Conservation (phyloP, 1,140 invertebrate species). For the Agrypnia vestita region DNA sequence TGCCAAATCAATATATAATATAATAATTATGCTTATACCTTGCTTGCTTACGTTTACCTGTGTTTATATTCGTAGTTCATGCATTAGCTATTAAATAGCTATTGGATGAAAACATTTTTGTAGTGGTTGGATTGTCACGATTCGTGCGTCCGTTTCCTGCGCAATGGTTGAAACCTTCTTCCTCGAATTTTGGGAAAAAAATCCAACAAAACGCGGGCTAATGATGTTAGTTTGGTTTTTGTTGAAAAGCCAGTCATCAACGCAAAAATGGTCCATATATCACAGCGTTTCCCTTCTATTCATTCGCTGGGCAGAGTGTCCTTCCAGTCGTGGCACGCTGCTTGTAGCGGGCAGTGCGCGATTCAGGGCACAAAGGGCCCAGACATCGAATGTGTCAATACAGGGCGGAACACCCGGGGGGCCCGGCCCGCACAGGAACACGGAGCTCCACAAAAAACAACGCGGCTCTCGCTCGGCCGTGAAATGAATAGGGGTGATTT, state of each 20-base stretch:
- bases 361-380: constrained; percentile 52
- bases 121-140: not conserved
- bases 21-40: too few relatives aligned
- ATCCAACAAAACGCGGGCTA: constrained; percentile 26
- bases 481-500: constrained; percentile 60
- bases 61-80: too few relatives aligned
- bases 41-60: too few relatives aligned
- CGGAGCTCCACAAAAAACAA: constrained; percentile 22
- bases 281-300: constrained; percentile 30
- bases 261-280: constrained; percentile 53
- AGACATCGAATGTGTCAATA: constrained; percentile 49
- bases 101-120: constrained; percentile 2
- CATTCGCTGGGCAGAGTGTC: constrained; percentile 5
- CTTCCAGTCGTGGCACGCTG: constrained; percentile 37
- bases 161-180: constrained; percentile 20
- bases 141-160: constrained; percentile 32
- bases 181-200: constrained; percentile 33
- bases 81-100: not conserved
- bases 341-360: constrained; percentile 54
- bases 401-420: constrained; percentile 53
- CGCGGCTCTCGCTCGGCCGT: constrained; percentile 47
- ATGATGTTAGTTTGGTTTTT: constrained; percentile 46
- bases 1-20: too few relatives aligned
- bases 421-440: constrained; percentile 30
- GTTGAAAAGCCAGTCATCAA: constrained; percentile 55